Base-by-base conservation (phyloP, 2,797 vertebrate genomes). In the Enteromius argenteus region DNA sequence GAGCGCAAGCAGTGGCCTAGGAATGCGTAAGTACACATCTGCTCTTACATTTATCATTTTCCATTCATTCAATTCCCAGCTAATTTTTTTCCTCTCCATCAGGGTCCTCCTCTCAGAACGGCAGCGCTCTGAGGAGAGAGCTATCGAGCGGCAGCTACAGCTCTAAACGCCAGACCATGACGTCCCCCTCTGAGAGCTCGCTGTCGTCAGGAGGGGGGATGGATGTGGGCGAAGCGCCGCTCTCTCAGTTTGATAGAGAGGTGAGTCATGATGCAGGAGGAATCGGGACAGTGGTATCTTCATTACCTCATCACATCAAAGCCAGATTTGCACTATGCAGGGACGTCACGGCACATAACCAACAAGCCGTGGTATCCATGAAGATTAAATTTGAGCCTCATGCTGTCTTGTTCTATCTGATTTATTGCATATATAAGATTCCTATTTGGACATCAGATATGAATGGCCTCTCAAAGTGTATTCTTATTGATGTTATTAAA, bases 1-100 rank as follows among this genome's bases (percentile, higher is more conserved):
- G 98, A 99, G 98, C 0, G 98, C 98, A 15, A 99, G 98, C 95
- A 99, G 98, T 0, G 97, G 98, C 9, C 92, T 99, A 80, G 97
- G 96, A 84, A 96, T 98, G 93, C 95, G 98, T 99, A 94, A 98
- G 98, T 97, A 84, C 13, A 23, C 30, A 1, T 46, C 44, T 80
- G 46, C 27, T 49, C 5, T 66, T 66, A n/a, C 14, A 56, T 4
- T 44, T 21, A 4, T 7, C 2, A 23, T 8, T 49, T 79, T 68
- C 44, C 62, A 1, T 46, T 14, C 1, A 0, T 39, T 68, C 37
- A 3, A 35, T 51, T 39, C 30, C 21, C 21, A 53, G 23, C 44
- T 1, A 0, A 1, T 49, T 17, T 73, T 7, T 15, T 23, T 66
- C 49, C 11, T 56, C 17, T 56, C 17, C 71, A 39, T 15, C 87